Evolutionary conservation across 1,140 invertebrate genomes (phyloP).

Genomic region (Lepidostoma basale): DNA sequence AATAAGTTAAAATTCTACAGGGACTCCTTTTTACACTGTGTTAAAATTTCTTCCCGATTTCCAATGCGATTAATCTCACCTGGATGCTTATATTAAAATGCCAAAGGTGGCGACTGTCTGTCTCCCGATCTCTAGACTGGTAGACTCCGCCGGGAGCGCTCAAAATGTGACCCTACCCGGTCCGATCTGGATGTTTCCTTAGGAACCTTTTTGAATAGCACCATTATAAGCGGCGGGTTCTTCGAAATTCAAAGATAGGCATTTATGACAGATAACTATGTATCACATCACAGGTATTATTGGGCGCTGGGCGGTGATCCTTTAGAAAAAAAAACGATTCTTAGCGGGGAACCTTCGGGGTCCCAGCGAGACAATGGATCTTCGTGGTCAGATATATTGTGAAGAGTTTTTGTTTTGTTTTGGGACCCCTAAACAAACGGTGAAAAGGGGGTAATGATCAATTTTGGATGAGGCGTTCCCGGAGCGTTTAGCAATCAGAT

Average conservation of each 20-base stretch:
- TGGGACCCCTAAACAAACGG: slow-evolving; percentile 33
- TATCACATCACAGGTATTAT: slow-evolving; percentile 37
- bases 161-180: slow-evolving; percentile 25
- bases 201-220: neutral
- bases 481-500: slow-evolving; percentile 19
- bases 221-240: slow-evolving; percentile 26
- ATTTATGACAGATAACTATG: slow-evolving; percentile 46
- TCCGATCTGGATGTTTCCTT: neutral
- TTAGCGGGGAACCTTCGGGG: neutral
- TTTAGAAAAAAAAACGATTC: slow-evolving; percentile 24
- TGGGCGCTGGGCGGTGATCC: slow-evolving; percentile 8
- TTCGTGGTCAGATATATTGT: slow-evolving; percentile 23
- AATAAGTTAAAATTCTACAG: too few relatives aligned
- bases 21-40: neutral
- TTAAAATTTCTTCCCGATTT: neutral
- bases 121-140: slow-evolving; percentile 41
- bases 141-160: slow-evolving; percentile 35
- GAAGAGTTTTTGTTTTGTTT: slow-evolving; percentile 26
- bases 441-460: slow-evolving; percentile 29
- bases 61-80: neutral
- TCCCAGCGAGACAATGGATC: slow-evolving; percentile 18
- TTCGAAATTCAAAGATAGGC: slow-evolving; percentile 32
- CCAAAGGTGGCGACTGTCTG: slow-evolving; percentile 42
- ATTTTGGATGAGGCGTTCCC: slow-evolving; percentile 26
- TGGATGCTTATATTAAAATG: slow-evolving; percentile 13